Conservation (phyloP, 2,888 invertebrate species). For the Eristalinus sepulchralis region DNA sequence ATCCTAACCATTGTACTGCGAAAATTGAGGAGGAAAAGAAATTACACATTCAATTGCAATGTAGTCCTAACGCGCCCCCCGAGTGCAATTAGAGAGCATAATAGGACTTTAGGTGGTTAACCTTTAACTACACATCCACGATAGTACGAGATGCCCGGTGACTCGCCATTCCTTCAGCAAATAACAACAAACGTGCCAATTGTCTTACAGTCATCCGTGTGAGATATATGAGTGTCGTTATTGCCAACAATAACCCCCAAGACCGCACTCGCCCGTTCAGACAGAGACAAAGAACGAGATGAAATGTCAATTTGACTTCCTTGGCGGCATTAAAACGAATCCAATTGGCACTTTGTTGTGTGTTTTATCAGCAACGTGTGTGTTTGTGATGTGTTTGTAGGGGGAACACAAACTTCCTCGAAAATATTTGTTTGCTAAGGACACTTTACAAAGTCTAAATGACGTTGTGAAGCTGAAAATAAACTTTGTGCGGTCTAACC, state of each 20-base stretch:
- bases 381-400: constrained; percentile 6
- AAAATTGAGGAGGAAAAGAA: constrained; percentile 43
- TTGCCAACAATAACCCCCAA: constrained; percentile 49
- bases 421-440: constrained; percentile 36
- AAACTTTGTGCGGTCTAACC: not conserved
- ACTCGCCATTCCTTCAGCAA: constrained; percentile 23
- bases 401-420: constrained; percentile 12
- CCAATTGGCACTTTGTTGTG: constrained; percentile 61
- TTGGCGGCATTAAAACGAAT: constrained; percentile 62
- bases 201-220: constrained; percentile 54
- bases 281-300: constrained; percentile 47
- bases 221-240: constrained; percentile 55
- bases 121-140: constrained; percentile 72
- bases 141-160: constrained; percentile 22
- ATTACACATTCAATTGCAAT: constrained; percentile 77
- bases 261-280: constrained; percentile 1
- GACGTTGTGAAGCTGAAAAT: constrained; percentile 10
- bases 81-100: constrained; percentile 78
- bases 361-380: constrained; percentile 54
- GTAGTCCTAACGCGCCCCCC: constrained; percentile 76
- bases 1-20: not conserved
- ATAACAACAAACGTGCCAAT: constrained; percentile 62
- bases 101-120: constrained; percentile 78
- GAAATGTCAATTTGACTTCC: constrained; percentile 66
- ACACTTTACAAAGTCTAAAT: constrained; percentile 56